Base-by-base conservation (phyloP, 37 sponge, comb jelly and placozoan genomes). In the Cladorhizidae sp. region DNA sequence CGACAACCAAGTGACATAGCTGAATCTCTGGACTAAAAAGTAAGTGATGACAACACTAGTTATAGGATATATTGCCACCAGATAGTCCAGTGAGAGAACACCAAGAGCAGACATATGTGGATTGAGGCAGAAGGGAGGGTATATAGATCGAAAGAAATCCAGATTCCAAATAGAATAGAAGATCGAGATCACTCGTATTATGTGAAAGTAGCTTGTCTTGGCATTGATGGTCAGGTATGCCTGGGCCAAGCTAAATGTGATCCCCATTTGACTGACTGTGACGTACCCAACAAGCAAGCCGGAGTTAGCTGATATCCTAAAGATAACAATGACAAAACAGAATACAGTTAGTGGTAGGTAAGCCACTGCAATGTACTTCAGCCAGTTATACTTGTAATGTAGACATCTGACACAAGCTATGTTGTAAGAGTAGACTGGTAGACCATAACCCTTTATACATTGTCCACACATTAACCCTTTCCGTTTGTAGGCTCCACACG, bases 261-360 rank as follows among this genome's bases (percentile, higher is more conserved):
- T 36, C 36, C 20, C 11, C 67, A 65, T 65, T 31, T 65, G 67
- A 65, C 67, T 32, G 35, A 25, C 67, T 31, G 35, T 65, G 35
- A 65, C 67, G 35, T 65, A 65, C 2, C 67, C 67, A 3, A 65
- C 36, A 32, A 65, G 26, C 31, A 33, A 65, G 2, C 67, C 35
- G 9, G 67, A 65, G 36, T 28, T 32, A 32, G 67, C 67, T 33
- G 67, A 65, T 74, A 92, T 69, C 40, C 72, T 72, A 43, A 92
- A 88, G 0, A 92, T n/a, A 17, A 92, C 33, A 55, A 92, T 50
- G 11, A 76, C 40, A n/a, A 83, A 25, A 33, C 75, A 72, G 41
- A 92, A 64, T 0, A 88, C 1, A 1, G 86, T 88, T 7, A 85
- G 38, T 54, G 93, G 93, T 0, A 82, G 17, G 59, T 73, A 78